Evolutionary conservation across 2,797 vertebrate species (phyloP).

Genomic region (Enteromius paludinosus): DNA sequence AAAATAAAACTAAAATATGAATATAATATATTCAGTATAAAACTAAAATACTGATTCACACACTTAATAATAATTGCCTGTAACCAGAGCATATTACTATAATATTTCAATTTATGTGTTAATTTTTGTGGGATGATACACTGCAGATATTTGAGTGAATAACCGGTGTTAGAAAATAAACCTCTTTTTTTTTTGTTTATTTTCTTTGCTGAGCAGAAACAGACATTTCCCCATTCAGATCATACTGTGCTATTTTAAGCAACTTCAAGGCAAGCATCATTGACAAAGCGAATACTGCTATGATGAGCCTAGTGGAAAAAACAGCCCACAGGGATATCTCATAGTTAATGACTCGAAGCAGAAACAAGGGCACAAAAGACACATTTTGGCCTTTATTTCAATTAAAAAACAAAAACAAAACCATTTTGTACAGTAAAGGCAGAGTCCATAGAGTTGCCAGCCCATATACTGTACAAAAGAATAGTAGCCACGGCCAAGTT

Average conservation of each 20-base stretch:
- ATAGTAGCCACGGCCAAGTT: conserved; percentile 58
- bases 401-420: conserved; percentile 51
- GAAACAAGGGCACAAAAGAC: conserved; percentile 58
- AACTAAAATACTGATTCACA: not conserved
- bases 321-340: conserved; percentile 55
- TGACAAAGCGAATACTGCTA: conserved; percentile 62
- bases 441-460: conserved; percentile 61
- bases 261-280: conserved; percentile 68
- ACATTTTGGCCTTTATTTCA: conserved; percentile 61
- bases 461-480: conserved; percentile 58
- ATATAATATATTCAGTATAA: no score
- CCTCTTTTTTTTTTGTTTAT: conserved; percentile 10
- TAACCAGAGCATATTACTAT: not conserved
- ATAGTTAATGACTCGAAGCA: conserved; percentile 48
- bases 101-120: not conserved
- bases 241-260: conserved; percentile 71
- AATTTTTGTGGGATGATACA: not conserved
- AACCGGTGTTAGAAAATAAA: conserved; percentile 21
- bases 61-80: not conserved
- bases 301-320: conserved; percentile 60
- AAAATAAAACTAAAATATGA: not conserved
- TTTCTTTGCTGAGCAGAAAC: conserved; percentile 55
- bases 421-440: conserved; percentile 43
- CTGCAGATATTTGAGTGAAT: not conserved
- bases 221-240: conserved; percentile 65